Percentiles rank a stretch among this genome's conserved stretches.
Conservation (phyloP, 2,797 vertebrate species). For the Diplodus sargus region DNA sequence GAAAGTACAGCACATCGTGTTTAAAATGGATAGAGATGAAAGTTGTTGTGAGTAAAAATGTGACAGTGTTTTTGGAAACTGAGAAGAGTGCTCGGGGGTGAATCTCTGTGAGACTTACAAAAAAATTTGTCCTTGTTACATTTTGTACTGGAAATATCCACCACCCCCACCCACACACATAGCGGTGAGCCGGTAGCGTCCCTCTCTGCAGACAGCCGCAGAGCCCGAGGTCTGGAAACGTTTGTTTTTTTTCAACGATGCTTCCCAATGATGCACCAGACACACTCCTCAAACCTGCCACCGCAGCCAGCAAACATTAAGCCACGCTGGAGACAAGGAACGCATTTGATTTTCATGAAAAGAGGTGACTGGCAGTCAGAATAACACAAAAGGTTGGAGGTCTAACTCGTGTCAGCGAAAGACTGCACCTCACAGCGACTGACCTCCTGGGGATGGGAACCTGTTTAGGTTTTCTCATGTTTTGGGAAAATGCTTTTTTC, state of each 20-base stretch:
- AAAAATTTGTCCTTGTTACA: conserved; percentile 27
- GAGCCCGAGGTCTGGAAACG: conserved; percentile 39
- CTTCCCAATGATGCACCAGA: conserved; percentile 34
- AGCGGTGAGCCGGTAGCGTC: conserved; percentile 18
- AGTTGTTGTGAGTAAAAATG: conserved; percentile 19
- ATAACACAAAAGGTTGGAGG: conserved; percentile 5
- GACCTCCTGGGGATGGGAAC: conserved; percentile 23
- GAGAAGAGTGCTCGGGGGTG: conserved; percentile 24
- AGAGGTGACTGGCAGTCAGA: not conserved
- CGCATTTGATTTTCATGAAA: conserved; percentile 37
- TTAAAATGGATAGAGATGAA: not conserved
- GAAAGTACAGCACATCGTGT: not conserved
- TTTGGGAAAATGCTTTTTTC: conserved; percentile 36
- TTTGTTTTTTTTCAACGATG: conserved; percentile 40
- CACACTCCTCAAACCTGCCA: conserved; percentile 37
- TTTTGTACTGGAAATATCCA: conserved; percentile 47
- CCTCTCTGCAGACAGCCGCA: conserved; percentile 39
- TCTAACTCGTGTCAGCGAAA: conserved; percentile 1
- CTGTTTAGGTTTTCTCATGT: conserved; percentile 37
- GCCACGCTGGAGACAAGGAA: conserved; percentile 1
- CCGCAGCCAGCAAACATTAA: conserved; percentile 26
- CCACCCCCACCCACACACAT: conserved; percentile 27
- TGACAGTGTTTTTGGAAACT: conserved; percentile 1
- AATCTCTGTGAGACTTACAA: conserved; percentile 29
- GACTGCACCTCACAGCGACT: conserved; percentile 12